Evolutionary conservation across 1,140 invertebrate species (phyloP), one percentile per base, ranked within the genome.

Genomic region (Elysia chlorotica): DNA sequence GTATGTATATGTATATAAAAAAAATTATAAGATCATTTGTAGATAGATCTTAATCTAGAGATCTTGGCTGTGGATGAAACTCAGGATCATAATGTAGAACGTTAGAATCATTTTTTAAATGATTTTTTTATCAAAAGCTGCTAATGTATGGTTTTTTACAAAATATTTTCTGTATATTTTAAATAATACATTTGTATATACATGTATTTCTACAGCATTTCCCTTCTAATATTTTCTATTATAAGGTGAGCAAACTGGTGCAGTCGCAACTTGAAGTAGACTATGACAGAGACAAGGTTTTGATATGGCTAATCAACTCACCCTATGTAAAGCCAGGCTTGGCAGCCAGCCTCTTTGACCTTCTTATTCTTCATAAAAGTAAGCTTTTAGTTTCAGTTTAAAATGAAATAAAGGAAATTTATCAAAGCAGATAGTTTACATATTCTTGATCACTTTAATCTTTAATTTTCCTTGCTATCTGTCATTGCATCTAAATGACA

Each of bases 331-430:
- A 37, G 21, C 10, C 33, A 28, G 63, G 63, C 3, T 38, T 65
- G 37, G 48, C 30, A 65, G 63, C 63, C 31, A 65, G 63, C 36
- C 10, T 41, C 6, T 41, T 65, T 2, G 63, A 65, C 19, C 19
- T 41, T 17, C 37, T 65, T 1, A 65, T 65, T 65, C 35, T 35
- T 30, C 63, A 65, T 41, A 65, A 65, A 65, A 38, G 63, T 65
- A 23, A 65, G 63, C n/a, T n/a, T n/a, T n/a, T n/a, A n/a, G n/a
- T n/a, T n/a, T n/a, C n/a, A n/a, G n/a, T n/a, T n/a, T n/a, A n/a
- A n/a, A n/a, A n/a, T n/a, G n/a, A n/a, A n/a, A n/a, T 41, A 25
- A 2, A 35, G 23, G 6, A 59, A 59, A 14, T n/a, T n/a, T 10
- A 6, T 10, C 6, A 59, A 59, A n/a, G 19, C 6, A 6, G 56